phyloP scores from a whole-genome alignment of 1,140 invertebrate genomes.

The Periplaneta americana region DNA sequence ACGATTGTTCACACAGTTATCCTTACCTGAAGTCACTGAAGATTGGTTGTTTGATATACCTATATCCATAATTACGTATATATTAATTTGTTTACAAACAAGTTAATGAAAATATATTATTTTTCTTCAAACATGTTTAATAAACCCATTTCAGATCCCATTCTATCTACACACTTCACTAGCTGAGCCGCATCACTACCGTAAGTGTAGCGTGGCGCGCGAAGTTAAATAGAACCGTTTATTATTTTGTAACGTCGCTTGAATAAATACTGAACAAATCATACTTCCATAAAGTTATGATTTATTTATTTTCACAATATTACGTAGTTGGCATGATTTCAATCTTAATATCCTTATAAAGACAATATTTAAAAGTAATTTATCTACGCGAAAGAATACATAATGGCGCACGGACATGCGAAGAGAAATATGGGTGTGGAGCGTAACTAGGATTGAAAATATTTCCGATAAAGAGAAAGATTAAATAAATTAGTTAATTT shows the following conservation, averaged over 20 bases:
- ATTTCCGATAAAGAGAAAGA: not conserved
- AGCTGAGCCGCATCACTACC: not conserved
- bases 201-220: not conserved
- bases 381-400: slow-evolving; percentile 11
- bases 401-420: not conserved
- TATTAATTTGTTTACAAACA: slow-evolving; percentile 2
- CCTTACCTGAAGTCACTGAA: slow-evolving; percentile 35
- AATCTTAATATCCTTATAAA: not conserved
- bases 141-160: not conserved
- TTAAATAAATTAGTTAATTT: not conserved
- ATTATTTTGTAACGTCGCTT: no score
- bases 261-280: not conserved
- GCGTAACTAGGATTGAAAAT: not conserved
- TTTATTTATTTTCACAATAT: not conserved
- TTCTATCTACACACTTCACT: slow-evolving; percentile 1
- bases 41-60: slow-evolving; percentile 27
- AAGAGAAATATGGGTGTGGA: not conserved
- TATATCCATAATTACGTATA: slow-evolving; percentile 29
- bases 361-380: not conserved
- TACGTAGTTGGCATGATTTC: not conserved
- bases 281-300: not conserved
- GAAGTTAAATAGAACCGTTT: not conserved
- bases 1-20: not conserved
- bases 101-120: not conserved
- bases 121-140: slow-evolving; percentile 1